Evolutionary conservation across 2,888 invertebrate genomes (phyloP), one percentile per base, ranked within the genome.

Genomic region (Zygaena filipendulae): DNA sequence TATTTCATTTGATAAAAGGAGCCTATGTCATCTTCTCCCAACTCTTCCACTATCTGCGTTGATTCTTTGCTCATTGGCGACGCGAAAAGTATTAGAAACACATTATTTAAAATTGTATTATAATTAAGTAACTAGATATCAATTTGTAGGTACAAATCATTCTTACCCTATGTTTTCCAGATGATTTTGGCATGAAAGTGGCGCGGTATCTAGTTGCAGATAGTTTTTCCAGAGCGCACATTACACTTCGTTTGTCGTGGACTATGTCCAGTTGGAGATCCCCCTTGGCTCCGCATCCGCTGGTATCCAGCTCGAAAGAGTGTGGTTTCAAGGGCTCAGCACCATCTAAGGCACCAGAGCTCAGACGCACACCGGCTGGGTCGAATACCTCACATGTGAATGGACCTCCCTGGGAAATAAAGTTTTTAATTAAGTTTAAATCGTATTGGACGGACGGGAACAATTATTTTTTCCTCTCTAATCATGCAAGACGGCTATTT

Each of bases 351-450:
- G 91, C 91, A 1, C 75, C 74, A 3, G 59, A 50, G 32, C 87
- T 84, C 1, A 91, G 88, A 34, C 91, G 88, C 6, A 97, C 91
- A 11, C 93, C 92, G 21, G 92, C 88, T 0, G 97, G 94, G 68
- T 97, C 96, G 54, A 94, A 97, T 0, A 97, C 96, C 49, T 95
- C 91, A 59, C 98, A 96, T 0, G 92, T 92, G 64, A 97, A 98
- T 2, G 99, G 99, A 10, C 96, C 96, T 31, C 97, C 97, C 82
- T 91, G 77, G 12, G 47, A 42, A 25, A 27, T 11, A 27, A n/a
- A n/a, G n/a, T n/a, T n/a, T n/a, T n/a, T n/a, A n/a, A n/a, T n/a
- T n/a, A n/a, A n/a, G n/a, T n/a, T n/a, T n/a, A n/a, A n/a, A n/a
- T n/a, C n/a, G n/a, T n/a, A n/a, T n/a, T n/a, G n/a, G n/a, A n/a